These are phyloP conservation scores for Nibea albiflora DNA, from an alignment of 2,113 vertebrate genomes.

Conservation along the genomic window DNA sequence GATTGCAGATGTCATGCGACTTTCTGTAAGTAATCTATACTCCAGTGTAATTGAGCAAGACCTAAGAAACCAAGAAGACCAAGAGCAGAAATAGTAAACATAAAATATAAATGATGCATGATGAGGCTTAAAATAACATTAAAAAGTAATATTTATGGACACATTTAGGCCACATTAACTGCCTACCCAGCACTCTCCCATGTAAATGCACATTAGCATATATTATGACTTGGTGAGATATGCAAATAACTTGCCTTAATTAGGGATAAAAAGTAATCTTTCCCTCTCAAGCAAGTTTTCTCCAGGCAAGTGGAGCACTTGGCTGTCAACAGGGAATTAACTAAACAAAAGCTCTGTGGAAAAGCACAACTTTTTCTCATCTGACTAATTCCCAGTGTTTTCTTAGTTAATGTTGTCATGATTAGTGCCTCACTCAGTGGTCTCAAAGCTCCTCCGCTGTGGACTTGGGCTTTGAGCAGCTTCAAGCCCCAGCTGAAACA, in stretches of 20 bases:
- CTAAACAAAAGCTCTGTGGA: slow-evolving; percentile 79
- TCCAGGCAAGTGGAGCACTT: slow-evolving; percentile 71
- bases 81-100: slow-evolving; percentile 26
- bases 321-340: slow-evolving; percentile 83
- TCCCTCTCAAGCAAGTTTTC: slow-evolving; percentile 73
- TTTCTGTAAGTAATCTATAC: slow-evolving; percentile 41
- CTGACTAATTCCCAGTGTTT: slow-evolving; percentile 81
- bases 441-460: slow-evolving; percentile 73
- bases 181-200: slow-evolving; percentile 69
- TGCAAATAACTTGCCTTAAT: slow-evolving; percentile 83
- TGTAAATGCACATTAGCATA: slow-evolving; percentile 83
- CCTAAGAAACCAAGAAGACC: slow-evolving; percentile 21
- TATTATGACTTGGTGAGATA: slow-evolving; percentile 81
- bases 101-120: slow-evolving; percentile 42
- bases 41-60: slow-evolving; percentile 37
- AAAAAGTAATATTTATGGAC: slow-evolving; percentile 74
- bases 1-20: slow-evolving; percentile 48
- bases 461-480: slow-evolving; percentile 66
- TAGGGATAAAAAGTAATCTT: slow-evolving; percentile 82
- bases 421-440: slow-evolving; percentile 73
- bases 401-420: slow-evolving; percentile 78
- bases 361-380: slow-evolving; percentile 76
- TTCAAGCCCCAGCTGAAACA: slow-evolving; percentile 65
- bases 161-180: slow-evolving; percentile 80
- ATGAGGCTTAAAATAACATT: slow-evolving; percentile 69